Evolutionary conservation across 2,888 invertebrate species (phyloP).

Genomic region (Ophioninae sp.): DNA sequence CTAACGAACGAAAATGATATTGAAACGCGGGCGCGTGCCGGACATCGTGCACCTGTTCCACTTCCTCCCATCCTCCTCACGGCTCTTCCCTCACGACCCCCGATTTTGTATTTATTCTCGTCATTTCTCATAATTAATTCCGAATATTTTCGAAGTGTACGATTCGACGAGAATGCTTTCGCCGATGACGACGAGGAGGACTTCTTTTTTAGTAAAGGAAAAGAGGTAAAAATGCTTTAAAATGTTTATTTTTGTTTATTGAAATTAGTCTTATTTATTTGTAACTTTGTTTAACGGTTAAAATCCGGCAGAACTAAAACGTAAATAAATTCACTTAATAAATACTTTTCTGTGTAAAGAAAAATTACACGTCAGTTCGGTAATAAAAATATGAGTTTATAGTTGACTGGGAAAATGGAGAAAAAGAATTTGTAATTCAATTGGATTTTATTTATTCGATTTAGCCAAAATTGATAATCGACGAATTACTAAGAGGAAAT

Average conservation of each 20-base stretch:
- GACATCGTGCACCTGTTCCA: slow-evolving; percentile 29
- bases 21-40: slow-evolving; percentile 41
- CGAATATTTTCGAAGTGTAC: not conserved
- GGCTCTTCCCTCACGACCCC: slow-evolving; percentile 3
- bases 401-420: not conserved
- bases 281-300: no score
- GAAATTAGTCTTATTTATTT: no score
- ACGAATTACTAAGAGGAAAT: not conserved
- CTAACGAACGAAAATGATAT: slow-evolving; percentile 25
- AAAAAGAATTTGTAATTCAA: not conserved
- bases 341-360: no score
- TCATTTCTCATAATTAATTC: not conserved
- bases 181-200: not conserved
- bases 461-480: not conserved
- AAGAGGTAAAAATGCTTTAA: no score
- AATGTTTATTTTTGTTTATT: no score
- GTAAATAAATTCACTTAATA: no score
- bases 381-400: not conserved
- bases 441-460: not conserved
- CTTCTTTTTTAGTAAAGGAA: not conserved
- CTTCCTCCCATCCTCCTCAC: not conserved
- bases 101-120: not conserved
- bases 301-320: no score
- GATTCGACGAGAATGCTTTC: not conserved
- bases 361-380: no score